These are phyloP conservation scores for Brachionus paranguensis DNA, from an alignment of 1,140 invertebrate species.

Conservation along the genomic window DNA sequence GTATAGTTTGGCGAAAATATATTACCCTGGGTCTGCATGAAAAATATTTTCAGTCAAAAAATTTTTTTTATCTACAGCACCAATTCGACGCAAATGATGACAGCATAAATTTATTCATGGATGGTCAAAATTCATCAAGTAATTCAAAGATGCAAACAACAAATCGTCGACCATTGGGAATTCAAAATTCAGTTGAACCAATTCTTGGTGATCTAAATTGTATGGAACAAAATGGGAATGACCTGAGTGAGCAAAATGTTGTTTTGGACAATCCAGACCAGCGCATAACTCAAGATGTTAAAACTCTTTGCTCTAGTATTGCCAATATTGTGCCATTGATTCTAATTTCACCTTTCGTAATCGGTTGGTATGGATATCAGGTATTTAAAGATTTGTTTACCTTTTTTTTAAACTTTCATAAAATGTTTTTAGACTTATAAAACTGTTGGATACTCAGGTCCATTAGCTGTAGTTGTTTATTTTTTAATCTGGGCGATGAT, in stretches of 20 bases:
- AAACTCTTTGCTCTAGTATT: conserved; percentile 57
- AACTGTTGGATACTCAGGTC: conserved; percentile 58
- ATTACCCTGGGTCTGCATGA: conserved; percentile 5
- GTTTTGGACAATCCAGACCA: conserved; percentile 53
- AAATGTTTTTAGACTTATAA: neutral
- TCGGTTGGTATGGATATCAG: conserved; percentile 59
- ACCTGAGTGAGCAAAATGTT: neutral
- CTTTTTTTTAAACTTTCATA: neutral
- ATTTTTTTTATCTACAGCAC: conserved; percentile 30
- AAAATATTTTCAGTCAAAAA: conserved; percentile 23
- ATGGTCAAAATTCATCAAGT: neutral
- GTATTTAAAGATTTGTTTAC: neutral
- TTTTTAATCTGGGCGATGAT: conserved; percentile 61
- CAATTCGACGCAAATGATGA: neutral
- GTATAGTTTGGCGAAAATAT: conserved; percentile 40
- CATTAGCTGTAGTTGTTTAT: conserved; percentile 59
- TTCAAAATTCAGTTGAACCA: conserved; percentile 45
- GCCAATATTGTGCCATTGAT: conserved; percentile 57
- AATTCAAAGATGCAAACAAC: neutral
- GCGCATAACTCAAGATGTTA: conserved; percentile 61
- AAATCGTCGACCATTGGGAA: conserved; percentile 36
- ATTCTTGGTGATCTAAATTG: neutral
- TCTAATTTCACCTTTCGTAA: conserved; percentile 60
- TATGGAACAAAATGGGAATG: neutral
- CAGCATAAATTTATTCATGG: neutral